Percentiles rank a stretch among this genome's conserved stretches.
Conservation (phyloP, 2,888 invertebrate species). For the Panzeria rudis region DNA sequence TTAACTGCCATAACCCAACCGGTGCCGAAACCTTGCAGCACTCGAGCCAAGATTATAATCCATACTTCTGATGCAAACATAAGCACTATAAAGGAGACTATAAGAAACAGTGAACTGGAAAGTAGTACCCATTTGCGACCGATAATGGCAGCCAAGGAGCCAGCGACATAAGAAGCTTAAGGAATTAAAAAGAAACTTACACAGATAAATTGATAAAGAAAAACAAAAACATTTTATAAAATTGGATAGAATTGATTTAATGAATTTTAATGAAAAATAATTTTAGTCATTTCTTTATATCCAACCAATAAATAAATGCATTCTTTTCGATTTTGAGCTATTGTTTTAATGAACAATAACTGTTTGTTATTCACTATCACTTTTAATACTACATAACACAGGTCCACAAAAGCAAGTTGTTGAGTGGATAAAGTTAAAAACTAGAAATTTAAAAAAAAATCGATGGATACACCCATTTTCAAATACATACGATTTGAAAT, state of each 20-base stretch:
- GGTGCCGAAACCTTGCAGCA: constrained; percentile 86
- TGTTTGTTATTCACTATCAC: no score
- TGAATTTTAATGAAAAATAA: background rate
- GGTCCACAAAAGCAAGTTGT: no score
- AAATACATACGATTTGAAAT: no score
- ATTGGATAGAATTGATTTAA: background rate
- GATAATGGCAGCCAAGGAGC: constrained; percentile 86
- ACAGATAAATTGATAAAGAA: background rate
- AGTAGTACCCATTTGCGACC: constrained; percentile 89
- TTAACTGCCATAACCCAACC: constrained; percentile 89
- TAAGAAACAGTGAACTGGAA: constrained; percentile 87
- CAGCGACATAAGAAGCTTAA: constrained; percentile 89
- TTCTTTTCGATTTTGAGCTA: no score
- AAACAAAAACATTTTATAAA: no score
- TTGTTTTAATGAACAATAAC: no score
- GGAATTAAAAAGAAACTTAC: background rate
- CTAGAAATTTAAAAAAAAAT: no score
- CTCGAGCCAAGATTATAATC: constrained; percentile 84
- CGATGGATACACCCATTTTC: no score
- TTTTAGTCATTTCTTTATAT: no score
- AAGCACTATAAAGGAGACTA: constrained; percentile 88
- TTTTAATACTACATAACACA: no score
- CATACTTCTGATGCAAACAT: constrained; percentile 86
- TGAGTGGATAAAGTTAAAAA: no score
- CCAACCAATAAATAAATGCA: no score